Conservation (phyloP, 2,888 invertebrate species). For the Sericinus montela region DNA sequence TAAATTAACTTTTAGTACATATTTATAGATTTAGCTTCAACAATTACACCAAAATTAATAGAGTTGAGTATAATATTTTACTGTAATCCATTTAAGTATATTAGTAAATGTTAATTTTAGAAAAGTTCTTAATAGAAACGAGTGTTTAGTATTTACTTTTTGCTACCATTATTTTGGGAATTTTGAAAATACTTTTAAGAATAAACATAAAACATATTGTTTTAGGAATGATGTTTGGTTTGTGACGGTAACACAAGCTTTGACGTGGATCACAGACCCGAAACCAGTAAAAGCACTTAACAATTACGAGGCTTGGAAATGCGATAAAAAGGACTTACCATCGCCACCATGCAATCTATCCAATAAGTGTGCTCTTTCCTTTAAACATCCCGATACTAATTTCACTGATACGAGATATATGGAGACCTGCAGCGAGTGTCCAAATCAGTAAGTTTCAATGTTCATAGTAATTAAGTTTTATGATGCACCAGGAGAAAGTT, state of each 20-base stretch:
- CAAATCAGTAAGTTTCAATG: conserved; percentile 79
- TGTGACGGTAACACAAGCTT: conserved; percentile 91
- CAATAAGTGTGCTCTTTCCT: conserved; percentile 90
- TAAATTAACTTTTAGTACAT: background rate
- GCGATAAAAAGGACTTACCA: conserved; percentile 85
- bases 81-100: too few species aligned
- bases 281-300: conserved; percentile 82
- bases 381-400: conserved; percentile 87
- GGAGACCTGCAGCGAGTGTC: conserved; percentile 92
- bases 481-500: too few species aligned
- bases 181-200: too few species aligned
- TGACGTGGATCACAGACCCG: conserved; percentile 95
- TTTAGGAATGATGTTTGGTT: conserved; percentile 91
- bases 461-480: too few species aligned
- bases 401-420: conserved; percentile 91
- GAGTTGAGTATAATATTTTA: too few species aligned
- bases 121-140: too few species aligned
- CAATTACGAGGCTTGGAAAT: conserved; percentile 90
- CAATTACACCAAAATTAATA: background rate
- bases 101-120: too few species aligned
- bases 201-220: too few species aligned
- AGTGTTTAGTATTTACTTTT: too few species aligned
- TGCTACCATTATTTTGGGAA: too few species aligned
- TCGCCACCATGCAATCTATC: conserved; percentile 87
- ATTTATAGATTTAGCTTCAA: background rate